phyloP scores from a whole-genome alignment of 1,140 invertebrate genomes.

The Lycorma delicatula region DNA sequence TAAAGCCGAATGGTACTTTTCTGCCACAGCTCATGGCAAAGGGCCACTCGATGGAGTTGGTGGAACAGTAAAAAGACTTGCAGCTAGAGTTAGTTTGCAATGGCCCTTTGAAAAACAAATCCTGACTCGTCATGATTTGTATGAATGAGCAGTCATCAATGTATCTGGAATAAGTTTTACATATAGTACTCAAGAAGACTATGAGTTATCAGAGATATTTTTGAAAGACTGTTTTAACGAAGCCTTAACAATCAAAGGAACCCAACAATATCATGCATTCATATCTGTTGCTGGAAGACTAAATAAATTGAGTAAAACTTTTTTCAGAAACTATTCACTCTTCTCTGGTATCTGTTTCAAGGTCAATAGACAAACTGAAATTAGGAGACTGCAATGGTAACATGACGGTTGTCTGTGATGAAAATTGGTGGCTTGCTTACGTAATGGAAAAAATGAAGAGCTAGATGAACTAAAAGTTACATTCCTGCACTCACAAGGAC shows the following conservation, averaged over 20 bases:
- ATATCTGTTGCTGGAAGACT: neutral
- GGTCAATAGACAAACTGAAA: too few species aligned
- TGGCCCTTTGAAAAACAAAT: constrained; percentile 21
- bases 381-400: neutral
- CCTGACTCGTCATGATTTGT: constrained; percentile 14
- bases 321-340: too few species aligned
- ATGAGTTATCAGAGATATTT: neutral
- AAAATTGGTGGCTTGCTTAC: constrained; percentile 12
- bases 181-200: neutral
- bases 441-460: constrained; percentile 14
- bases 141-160: constrained; percentile 10
- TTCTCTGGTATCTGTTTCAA: too few species aligned
- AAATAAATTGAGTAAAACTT: neutral
- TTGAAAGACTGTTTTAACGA: neutral
- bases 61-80: constrained; percentile 27
- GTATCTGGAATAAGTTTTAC: neutral
- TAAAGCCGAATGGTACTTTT: constrained; percentile 29
- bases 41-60: constrained; percentile 29
- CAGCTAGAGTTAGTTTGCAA: constrained; percentile 24
- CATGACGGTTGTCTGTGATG: constrained; percentile 8
- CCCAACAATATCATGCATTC: neutral
- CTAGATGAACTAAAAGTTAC: constrained; percentile 16
- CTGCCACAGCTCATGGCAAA: constrained; percentile 30
- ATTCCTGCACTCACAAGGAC: constrained; percentile 16
- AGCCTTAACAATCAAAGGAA: neutral